Percentiles rank a stretch among this genome's conserved stretches.
Evolutionary conservation across 1,140 invertebrate species (phyloP).

Genomic region (Monomorium pharaonis): DNA sequence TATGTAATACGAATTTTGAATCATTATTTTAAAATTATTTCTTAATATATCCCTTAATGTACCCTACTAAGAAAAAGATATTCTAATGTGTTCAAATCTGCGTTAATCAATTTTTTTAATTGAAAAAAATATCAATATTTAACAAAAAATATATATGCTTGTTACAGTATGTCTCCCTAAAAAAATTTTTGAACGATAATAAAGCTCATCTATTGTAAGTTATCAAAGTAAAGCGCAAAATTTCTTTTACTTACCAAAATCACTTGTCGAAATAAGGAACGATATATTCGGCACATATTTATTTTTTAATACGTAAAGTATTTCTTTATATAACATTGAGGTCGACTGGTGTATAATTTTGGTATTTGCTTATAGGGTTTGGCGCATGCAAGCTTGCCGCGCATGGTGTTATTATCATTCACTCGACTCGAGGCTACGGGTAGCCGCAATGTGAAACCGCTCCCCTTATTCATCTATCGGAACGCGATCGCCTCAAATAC

Average conservation of each 20-base stretch:
- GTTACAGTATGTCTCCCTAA: too few species aligned
- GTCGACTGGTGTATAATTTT: not conserved
- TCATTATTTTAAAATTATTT: too few species aligned
- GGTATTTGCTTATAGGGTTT: not conserved
- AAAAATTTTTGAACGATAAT: too few species aligned
- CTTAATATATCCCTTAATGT: too few species aligned
- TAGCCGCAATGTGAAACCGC: not conserved
- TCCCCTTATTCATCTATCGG: not conserved
- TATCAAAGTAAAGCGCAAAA: not conserved
- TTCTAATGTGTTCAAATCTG: too few species aligned
- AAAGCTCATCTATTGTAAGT: not conserved
- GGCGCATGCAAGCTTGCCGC: not conserved
- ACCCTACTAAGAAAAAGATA: too few species aligned
- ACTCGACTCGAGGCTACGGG: not conserved
- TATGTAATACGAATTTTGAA: too few species aligned
- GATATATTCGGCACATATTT: not conserved
- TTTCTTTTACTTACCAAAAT: not conserved
- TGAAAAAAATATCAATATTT: too few species aligned
- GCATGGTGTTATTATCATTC: not conserved
- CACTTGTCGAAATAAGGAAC: not conserved
- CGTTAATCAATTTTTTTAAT: too few species aligned
- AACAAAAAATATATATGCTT: too few species aligned
- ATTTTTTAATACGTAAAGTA: not conserved
- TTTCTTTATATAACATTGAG: not conserved
- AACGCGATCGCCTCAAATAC: not conserved